Evolutionary conservation across 2,888 invertebrate genomes (phyloP), one percentile per base, ranked within the genome.

Genomic region (Caenorhabditis angaria): DNA sequence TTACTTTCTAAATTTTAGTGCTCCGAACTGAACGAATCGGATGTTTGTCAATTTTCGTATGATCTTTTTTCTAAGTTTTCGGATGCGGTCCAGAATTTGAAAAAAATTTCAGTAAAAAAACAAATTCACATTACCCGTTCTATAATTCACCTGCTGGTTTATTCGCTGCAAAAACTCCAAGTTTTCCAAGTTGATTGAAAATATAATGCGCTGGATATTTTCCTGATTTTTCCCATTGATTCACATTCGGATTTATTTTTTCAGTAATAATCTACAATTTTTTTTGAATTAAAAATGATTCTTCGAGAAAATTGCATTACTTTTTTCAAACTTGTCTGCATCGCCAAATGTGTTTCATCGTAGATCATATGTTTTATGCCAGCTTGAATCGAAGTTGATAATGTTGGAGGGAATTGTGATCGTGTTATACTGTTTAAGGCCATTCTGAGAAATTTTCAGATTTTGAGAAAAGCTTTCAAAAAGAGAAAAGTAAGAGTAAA

Each of bases 201-300:
- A 91, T 88, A 71, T 89, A 82, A 79, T 90, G 89, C 6, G 90
- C 90, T 22, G 90, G 90, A 85, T 90, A 91, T 48, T 81, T 75
- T 51, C 88, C 88, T 24, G 87, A 87, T 48, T 83, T 85, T 76
- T 91, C 91, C 91, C 91, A 91, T 81, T 90, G 84, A 61, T 90
- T 89, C 10, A 91, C 89, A 85, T 88, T 84, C 2, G 91, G 91
- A 82, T 91, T 91, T 58, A 91, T 89, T 47, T 90, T 90, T 18
- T 76, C 69, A n/a, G 80, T 80, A 50, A 84, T 82, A n/a, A 80
- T 56, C 79, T 82, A 61, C 47, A 78, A 72, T 6, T 10, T 14
- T 10, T 35, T 35, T 35, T 35, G 35, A 57, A 29, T 32, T 29
- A 10, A 29, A 57, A 57, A 18, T 29, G 5, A 6, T 8, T 29